These are phyloP conservation scores for Drosophila bocqueti DNA, from an alignment of 1,140 invertebrate species.

Conservation along the genomic window DNA sequence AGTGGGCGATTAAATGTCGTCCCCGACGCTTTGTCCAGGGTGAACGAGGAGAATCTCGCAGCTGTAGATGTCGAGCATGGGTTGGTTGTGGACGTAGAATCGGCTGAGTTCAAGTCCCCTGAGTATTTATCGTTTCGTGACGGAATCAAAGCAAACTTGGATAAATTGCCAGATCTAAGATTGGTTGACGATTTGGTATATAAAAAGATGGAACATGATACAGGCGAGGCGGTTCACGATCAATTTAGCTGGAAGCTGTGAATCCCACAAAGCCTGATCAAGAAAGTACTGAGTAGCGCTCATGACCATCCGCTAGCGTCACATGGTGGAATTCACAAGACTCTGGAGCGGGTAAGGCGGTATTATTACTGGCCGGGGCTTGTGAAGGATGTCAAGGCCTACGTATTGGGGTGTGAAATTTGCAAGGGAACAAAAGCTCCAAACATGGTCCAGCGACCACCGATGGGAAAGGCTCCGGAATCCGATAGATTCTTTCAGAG, in stretches of 20 bases:
- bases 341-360: slow-evolving; percentile 1
- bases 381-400: slow-evolving; percentile 8
- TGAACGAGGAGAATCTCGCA: slow-evolving; percentile 1
- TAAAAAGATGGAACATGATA: background rate
- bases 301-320: slow-evolving; percentile 17
- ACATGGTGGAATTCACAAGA: too few relatives aligned
- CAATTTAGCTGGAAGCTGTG: slow-evolving; percentile 9
- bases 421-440: background rate
- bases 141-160: background rate
- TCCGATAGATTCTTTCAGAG: too few relatives aligned
- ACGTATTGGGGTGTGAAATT: background rate
- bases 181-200: background rate
- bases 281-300: background rate
- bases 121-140: background rate
- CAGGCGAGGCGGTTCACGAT: background rate
- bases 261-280: slow-evolving; percentile 3
- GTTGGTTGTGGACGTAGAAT: background rate
- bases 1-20: too few relatives aligned
- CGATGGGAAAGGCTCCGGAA: too few relatives aligned
- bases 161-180: slow-evolving; percentile 7
- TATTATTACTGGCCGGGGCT: slow-evolving; percentile 28
- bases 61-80: background rate
- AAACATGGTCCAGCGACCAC: too few relatives aligned
- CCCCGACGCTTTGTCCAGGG: background rate
- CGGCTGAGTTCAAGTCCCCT: background rate